phyloP scores from a whole-genome alignment of 1,140 invertebrate genomes.

The Leptopilina clavipes region DNA sequence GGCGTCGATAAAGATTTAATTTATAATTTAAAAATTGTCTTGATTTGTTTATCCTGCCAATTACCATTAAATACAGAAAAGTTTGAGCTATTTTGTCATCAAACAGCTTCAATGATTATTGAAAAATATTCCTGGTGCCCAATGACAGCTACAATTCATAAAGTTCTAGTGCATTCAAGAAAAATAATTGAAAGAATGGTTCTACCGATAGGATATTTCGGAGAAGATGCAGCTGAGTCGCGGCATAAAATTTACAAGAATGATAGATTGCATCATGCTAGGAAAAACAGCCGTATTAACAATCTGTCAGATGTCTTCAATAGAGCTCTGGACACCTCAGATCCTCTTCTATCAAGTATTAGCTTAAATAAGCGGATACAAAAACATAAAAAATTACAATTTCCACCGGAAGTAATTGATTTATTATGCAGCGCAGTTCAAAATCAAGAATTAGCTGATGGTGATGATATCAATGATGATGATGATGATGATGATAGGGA shows the following conservation, averaged over 20 bases:
- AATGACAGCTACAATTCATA: constrained; percentile 27
- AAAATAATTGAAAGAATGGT: not conserved
- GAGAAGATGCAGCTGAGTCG: not conserved
- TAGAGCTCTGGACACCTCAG: not conserved
- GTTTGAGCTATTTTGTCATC: no score
- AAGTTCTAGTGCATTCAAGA: constrained; percentile 23
- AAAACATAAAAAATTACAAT: not conserved
- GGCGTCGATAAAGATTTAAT: not conserved
- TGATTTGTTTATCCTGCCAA: no score
- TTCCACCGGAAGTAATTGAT: not conserved
- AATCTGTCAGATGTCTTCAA: not conserved
- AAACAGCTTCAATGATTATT: no score
- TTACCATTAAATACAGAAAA: no score
- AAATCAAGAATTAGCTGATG: not conserved
- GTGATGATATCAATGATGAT: not conserved
- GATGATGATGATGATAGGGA: no score
- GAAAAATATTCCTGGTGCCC: no score
- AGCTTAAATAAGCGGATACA: not conserved
- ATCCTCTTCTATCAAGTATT: not conserved
- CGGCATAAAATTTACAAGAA: not conserved
- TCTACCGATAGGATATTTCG: not conserved
- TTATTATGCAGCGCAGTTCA: not conserved
- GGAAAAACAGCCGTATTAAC: not conserved
- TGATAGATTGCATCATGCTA: not conserved
- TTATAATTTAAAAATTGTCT: not conserved